These are phyloP conservation scores for Cebidichthys violaceus DNA, from an alignment of 2,113 vertebrate species.

Conservation along the genomic window DNA sequence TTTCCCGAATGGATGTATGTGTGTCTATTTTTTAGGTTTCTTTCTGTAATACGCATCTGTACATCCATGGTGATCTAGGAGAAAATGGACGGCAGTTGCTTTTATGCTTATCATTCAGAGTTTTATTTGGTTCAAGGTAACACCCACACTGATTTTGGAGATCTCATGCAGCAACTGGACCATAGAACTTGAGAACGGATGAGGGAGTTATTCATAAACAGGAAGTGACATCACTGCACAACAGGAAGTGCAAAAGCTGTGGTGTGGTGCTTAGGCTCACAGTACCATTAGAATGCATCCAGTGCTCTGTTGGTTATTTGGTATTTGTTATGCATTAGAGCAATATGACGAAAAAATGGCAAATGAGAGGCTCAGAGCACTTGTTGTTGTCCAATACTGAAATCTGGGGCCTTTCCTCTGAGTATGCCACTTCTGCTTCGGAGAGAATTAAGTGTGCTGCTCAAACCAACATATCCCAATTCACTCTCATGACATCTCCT, in stretches of 20 bases:
- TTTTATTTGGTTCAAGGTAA: conserved; percentile 79
- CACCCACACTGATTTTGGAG: conserved; percentile 80
- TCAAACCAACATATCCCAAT: conserved; percentile 66
- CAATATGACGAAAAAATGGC: conserved; percentile 67
- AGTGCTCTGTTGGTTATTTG: conserved; percentile 81
- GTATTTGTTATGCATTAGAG: conserved; percentile 78
- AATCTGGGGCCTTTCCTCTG: conserved; percentile 53
- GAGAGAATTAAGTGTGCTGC: conserved; percentile 48
- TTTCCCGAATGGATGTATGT: conserved; percentile 75
- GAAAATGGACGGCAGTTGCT: conserved; percentile 81
- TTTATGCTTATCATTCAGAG: conserved; percentile 77
- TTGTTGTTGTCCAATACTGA: conserved; percentile 53
- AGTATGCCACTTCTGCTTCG: conserved; percentile 47
- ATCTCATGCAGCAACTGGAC: conserved; percentile 84
- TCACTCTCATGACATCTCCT: conserved; percentile 73
- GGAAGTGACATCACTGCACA: conserved; percentile 82
- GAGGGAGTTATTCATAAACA: conserved; percentile 72
- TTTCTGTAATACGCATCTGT: conserved; percentile 53
- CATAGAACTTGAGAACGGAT: conserved; percentile 70
- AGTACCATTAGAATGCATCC: conserved; percentile 77
- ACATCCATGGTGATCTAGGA: conserved; percentile 65
- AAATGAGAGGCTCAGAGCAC: conserved; percentile 70
- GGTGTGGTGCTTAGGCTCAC: conserved; percentile 77
- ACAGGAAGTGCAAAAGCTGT: conserved; percentile 80
- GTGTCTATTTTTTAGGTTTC: conserved; percentile 64